phyloP scores from a whole-genome alignment of 2,888 invertebrate species.

The Campopleginae sp. region DNA sequence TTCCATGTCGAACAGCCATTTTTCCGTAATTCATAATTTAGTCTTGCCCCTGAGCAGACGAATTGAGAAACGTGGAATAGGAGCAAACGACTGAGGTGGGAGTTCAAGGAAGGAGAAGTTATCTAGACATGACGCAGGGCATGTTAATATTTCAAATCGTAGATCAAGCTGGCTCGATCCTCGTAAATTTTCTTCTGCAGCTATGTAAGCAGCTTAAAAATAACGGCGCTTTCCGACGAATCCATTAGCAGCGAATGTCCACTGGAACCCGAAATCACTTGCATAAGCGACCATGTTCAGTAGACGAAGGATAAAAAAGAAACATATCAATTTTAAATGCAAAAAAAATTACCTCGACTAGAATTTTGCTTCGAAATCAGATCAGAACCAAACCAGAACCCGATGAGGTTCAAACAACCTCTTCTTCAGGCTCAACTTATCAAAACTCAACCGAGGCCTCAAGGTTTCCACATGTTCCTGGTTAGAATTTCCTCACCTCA shows the following conservation, averaged over 20 bases:
- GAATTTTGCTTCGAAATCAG: no score
- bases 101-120: constrained; percentile 32
- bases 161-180: constrained; percentile 59
- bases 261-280: background rate
- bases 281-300: constrained; percentile 8
- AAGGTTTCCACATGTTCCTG: no score
- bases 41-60: constrained; percentile 30
- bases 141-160: constrained; percentile 73
- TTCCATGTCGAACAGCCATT: constrained; percentile 21
- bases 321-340: background rate
- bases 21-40: constrained; percentile 56
- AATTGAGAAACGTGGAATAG: constrained; percentile 30
- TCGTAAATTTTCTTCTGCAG: constrained; percentile 72
- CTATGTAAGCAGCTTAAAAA: constrained; percentile 77
- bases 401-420: no score
- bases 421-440: no score
- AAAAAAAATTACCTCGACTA: background rate
- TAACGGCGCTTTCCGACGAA: constrained; percentile 68
- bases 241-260: background rate
- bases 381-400: no score
- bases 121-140: constrained; percentile 61
- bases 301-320: background rate
- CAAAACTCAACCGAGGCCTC: no score
- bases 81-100: background rate
- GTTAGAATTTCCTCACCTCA: no score